A percentile compares a stretch with the other conserved stretches of the same genome.
Conservation (phyloP, 2,888 invertebrate genomes). For the Luffia ferchaultella region DNA sequence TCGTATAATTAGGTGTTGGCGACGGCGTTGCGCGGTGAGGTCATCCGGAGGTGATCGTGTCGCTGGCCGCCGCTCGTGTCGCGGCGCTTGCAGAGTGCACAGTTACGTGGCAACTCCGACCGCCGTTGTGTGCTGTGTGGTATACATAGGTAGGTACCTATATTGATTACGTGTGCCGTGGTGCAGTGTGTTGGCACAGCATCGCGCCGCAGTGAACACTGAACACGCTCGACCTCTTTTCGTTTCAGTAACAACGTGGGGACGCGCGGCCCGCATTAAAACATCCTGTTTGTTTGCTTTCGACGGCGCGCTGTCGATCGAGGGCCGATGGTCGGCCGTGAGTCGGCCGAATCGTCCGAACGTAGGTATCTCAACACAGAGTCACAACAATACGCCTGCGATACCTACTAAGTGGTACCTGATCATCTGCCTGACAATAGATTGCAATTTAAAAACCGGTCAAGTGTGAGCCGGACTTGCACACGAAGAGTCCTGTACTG, state of each 20-base stretch:
- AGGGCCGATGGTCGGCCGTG: background rate
- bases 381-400: too few species aligned
- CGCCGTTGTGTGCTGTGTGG: background rate
- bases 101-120: too few species aligned
- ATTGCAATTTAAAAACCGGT: too few species aligned
- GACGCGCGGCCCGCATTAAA: constrained; percentile 21
- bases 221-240: constrained; percentile 56
- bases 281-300: constrained; percentile 11
- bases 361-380: too few species aligned
- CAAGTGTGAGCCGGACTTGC: too few species aligned
- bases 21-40: constrained; percentile 39
- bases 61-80: constrained; percentile 24
- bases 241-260: constrained; percentile 46
- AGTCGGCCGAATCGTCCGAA: background rate
- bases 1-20: constrained; percentile 25
- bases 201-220: constrained; percentile 27
- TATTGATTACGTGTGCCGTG: background rate
- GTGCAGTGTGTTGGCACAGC: constrained; percentile 3
- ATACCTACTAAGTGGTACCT: too few species aligned
- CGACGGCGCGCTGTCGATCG: background rate
- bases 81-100: too few species aligned
- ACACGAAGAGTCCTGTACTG: too few species aligned
- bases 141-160: constrained; percentile 1
- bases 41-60: constrained; percentile 34
- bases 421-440: too few species aligned